Evolutionary conservation across 2,888 invertebrate genomes (phyloP), one percentile per base, ranked within the genome.

Genomic region (Drosophila borborema): DNA sequence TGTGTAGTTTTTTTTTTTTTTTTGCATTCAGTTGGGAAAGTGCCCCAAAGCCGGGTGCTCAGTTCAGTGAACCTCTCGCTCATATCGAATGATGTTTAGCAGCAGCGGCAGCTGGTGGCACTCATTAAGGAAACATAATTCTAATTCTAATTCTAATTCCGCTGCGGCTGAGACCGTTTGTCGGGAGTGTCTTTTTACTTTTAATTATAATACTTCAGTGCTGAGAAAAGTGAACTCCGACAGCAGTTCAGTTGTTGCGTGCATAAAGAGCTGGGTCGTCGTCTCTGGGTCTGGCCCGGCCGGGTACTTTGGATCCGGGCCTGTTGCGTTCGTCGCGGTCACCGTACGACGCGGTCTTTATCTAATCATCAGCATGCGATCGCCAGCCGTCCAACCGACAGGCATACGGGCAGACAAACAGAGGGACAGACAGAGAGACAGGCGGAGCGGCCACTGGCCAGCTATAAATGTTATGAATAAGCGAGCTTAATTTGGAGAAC

Each of bases 71-170:
- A 88, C 87, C 73, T 74, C 69, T 77, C 54, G 72, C 56, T 78
- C 79, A 72, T 83, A 87, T 90, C 81, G 89, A 90, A 90, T 74
- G 90, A 83, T 88, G 88, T 79, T 88, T 90, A 81, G 74, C 80
- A 66, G 55, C 41, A 16, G 58, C 55, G 40, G 55, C 67, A 64
- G 55, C 74, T 79, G 77, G 78, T 83, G 80, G 81, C 78, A 80
- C 86, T 89, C 89, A 90, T 87, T 87, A 88, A 83, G 86, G 90
- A 88, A 87, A 86, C 89, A 90, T 88, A 89, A 90, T 90, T 88
- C 84, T 83, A 81, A 88, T 89, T 87, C 73, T 74, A 71, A 64
- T 59, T 74, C 63, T 51, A 62, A 70, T 70, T 38, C 41, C 58
- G 12, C 64, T 49, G 64, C 49, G 48, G 62, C 64, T 53, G 63